Base-by-base conservation (phyloP, 1,140 invertebrate genomes). In the Pissodes strobi region DNA sequence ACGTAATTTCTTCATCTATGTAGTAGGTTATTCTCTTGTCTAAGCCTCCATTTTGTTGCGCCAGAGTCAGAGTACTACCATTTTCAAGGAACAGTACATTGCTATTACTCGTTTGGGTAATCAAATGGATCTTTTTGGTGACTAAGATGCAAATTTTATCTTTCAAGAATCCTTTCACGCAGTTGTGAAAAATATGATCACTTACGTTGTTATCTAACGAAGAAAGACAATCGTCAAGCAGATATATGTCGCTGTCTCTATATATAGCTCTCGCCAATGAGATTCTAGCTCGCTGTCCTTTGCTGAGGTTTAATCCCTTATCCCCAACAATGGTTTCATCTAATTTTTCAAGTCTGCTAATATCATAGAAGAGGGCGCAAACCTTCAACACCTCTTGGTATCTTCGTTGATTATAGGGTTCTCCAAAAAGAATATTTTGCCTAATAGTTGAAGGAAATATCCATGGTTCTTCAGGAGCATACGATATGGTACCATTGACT, bases 211-310 rank as follows among this genome's bases (percentile, higher is more conserved):
- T 80, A 76, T 91, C 88, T 23, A 90, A 86, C 0, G 92, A 91
- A 45, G 90, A 90, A 10, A 93, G 78, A 12, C 90, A 90, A 82
- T 94, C 92, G 76, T 94, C 92, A 21, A 95, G 74, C 2, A 95
- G 75, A 76, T 94, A 95, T 23, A 93, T 85, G 69, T 90, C 88
- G 2, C 87, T 85, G 76, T 89, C 84, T 49, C 85, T 83, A 77
- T 94, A 95, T 1, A 94, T 82, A n/a, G 91, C 86, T 45, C 92
- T 85, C 0, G 93, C 93, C 22, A 95, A 79, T 72, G 91, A 93
- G 1, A 97, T 90, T 70, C 94, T 84, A 12, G 92, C 94, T 69
- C 91, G 89, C 79, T 97, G 95, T 41, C 95, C 94, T 62, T 94
- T 94, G 76, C 91, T 94, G 9, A 93, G 80, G 68, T 84, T 88